Base-by-base conservation (phyloP, 1,140 invertebrate species). In the Ceratosolen fusciceps region DNA sequence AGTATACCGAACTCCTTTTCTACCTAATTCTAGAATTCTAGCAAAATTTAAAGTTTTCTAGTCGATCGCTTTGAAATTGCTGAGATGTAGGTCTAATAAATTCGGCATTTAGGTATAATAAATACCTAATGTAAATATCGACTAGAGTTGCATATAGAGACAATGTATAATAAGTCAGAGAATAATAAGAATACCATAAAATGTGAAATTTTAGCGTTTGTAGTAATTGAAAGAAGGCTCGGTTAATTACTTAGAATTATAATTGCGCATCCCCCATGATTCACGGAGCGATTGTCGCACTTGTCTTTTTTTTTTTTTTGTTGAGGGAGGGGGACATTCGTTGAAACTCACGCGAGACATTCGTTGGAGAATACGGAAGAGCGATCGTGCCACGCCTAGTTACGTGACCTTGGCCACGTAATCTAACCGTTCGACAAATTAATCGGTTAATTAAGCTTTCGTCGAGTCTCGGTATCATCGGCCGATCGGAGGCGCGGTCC, bases 401-500 rank as follows among this genome's bases (percentile, higher is more conserved):
- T 16, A 12, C 24, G 14, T 52, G n/a, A 5, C 37, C 39, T 67
- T 67, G 24, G 56, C 58, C 21, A 54, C 49, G n/a, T 10, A 56
- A 72, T 43, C 71, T 52, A 82, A 81, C 80, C 75, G 80, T 84
- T 83, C 83, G 82, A 81, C 81, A 81, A 84, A 85, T 84, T 86
- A 84, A 85, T 85, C 82, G 84, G 81, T 82, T 85, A 85, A 86
- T 85, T 86, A 84, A 77, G 19, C 78, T 65, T 3, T 70, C 62
- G 65, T 16, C 39, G 21, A 26, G 24, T 19, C 31, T 34, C 14
- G 31, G 10, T 65, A 65, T 65, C 60, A 34, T 65, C 60, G 3
- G 31, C 24, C 3, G 29, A 37, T 56, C 56, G 34, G 9, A 21
- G 2, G 26, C 9, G 39, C n/a, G 2, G 73, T n/a, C 52, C 73